phyloP scores from a whole-genome alignment of 2,888 invertebrate genomes.

The Myopa testacea region DNA sequence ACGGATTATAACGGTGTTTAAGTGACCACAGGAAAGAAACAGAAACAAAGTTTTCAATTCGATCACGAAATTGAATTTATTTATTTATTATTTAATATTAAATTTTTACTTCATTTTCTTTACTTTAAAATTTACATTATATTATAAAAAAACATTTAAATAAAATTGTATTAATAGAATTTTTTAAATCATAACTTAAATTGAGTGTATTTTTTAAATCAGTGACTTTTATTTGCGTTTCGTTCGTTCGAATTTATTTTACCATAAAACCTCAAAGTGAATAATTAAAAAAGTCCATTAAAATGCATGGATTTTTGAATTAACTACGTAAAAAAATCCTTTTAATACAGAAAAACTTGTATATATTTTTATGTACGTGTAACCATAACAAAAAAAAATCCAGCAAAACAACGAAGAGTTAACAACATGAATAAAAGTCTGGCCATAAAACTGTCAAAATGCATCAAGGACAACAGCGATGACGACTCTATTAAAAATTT shows the following conservation, averaged over 20 bases:
- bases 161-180: too few relatives aligned
- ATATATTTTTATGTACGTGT: not conserved
- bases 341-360: not conserved
- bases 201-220: too few relatives aligned
- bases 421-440: conserved; percentile 24
- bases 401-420: not conserved
- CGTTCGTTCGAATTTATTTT: not conserved
- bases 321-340: not conserved
- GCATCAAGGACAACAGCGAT: conserved; percentile 33
- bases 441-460: conserved; percentile 36
- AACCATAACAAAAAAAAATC: not conserved
- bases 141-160: too few relatives aligned
- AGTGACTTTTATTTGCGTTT: not conserved
- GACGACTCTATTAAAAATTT: conserved; percentile 36
- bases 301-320: not conserved
- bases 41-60: too few relatives aligned
- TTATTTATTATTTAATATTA: too few relatives aligned
- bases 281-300: not conserved
- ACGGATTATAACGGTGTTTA: too few relatives aligned
- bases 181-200: too few relatives aligned
- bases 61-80: too few relatives aligned
- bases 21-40: too few relatives aligned
- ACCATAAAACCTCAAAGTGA: not conserved
- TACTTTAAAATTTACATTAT: too few relatives aligned
- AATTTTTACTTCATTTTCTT: too few relatives aligned